Base-by-base conservation (phyloP, 1,140 invertebrate species). In the Eufriesea mexicana region DNA sequence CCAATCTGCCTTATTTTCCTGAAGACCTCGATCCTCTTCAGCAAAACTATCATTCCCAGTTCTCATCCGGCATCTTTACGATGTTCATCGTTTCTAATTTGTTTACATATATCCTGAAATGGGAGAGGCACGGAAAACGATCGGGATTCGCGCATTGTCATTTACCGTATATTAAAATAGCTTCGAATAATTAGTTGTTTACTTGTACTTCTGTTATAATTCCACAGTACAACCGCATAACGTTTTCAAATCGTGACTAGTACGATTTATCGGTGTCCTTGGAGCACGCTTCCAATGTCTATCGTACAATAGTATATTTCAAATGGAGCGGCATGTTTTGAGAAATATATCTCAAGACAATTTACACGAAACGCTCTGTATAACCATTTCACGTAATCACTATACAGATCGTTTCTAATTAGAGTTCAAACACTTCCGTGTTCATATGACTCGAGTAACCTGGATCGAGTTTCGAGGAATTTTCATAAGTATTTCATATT, bases 211-310 rank as follows among this genome's bases (percentile, higher is more conserved):
- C 0, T 18, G 35, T 75, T 76, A 42, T 67, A 81, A 75, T 75
- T 51, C 59, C 73, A 76, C 47, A 25, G 55, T 59, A 18, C 2
- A 18, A 59, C 55, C 16, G 45, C 18, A 25, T 20, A 64, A 49
- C 59, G 62, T 82, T 82, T 67, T 82, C 51, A 18, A 76, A 59
- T 82, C 73, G 23, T 67, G 72, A 82, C 72, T 76, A 25, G 62
- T n/a, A 14, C 54, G 54, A 82, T 76, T 82, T 76, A 68, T 76
- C 62, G 73, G 25, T 35, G 79, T 76, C 79, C 79, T 76, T 82
- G 79, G 23, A 51, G 16, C 25, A 67, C 62, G 62, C 16, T 67
- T 68, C 62, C n/a, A 59, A 57, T 20, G 45, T 67, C 62, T 25
- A 55, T 47, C 45, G 73, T 61, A 25, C 7, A n/a, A 47, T 42